phyloP scores from a whole-genome alignment of 1,140 invertebrate genomes.

The Papilio xuthus region DNA sequence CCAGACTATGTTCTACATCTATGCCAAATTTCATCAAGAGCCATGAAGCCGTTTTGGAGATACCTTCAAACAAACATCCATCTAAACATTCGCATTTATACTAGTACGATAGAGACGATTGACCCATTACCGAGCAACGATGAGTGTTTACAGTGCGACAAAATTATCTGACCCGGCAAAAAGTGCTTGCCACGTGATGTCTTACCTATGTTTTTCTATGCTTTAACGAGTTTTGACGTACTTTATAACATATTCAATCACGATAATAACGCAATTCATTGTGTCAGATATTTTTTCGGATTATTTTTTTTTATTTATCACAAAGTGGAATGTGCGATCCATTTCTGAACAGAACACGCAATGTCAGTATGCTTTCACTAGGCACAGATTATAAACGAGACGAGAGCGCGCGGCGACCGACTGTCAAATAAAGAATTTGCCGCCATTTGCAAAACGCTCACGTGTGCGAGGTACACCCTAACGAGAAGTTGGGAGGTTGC shows the following conservation, averaged over 20 bases:
- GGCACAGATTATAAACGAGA: conserved; percentile 8
- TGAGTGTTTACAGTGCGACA: not conserved
- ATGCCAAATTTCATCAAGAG: no score
- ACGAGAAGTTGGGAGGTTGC: conserved; percentile 10
- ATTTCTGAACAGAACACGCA: not conserved
- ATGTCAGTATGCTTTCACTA: conserved; percentile 8
- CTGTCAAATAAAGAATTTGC: conserved; percentile 19
- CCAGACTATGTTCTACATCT: no score
- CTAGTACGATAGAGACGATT: not conserved
- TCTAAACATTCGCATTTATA: no score
- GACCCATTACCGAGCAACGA: not conserved
- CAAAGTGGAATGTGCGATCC: not conserved
- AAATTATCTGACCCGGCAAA: no score
- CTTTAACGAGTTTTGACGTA: no score
- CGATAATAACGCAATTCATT: no score
- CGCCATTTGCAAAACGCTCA: conserved; percentile 18
- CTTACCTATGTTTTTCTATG: no score
- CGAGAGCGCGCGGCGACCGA: not conserved
- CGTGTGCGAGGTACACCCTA: conserved; percentile 7
- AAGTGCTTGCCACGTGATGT: no score
- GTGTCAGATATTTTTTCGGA: no score
- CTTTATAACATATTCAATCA: no score
- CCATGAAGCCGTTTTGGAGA: no score
- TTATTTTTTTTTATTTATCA: not conserved
- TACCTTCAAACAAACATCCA: no score